Percentiles rank a stretch among this genome's conserved stretches.
phyloP scores from a whole-genome alignment of 1,140 invertebrate genomes.

The Ptiloglossa arizonensis region DNA sequence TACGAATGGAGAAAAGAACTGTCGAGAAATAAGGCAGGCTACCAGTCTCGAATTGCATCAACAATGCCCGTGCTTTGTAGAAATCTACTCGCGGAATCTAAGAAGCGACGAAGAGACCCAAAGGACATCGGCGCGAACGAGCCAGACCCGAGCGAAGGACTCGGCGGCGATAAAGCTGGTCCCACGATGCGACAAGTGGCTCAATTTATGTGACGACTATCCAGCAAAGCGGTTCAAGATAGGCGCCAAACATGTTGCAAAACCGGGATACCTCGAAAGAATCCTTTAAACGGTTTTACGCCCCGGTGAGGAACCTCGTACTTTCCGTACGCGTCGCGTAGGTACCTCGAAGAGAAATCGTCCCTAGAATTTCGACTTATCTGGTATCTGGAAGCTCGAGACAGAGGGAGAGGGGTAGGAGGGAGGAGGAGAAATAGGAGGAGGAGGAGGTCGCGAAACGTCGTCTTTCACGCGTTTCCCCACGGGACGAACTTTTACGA shows the following conservation, averaged over 20 bases:
- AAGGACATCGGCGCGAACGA: background rate
- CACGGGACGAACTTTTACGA: constrained; percentile 17
- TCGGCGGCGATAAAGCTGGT: background rate
- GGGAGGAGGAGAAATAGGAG: too few relatives aligned
- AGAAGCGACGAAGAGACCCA: too few relatives aligned
- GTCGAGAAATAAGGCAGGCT: too few relatives aligned
- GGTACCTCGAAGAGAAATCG: too few relatives aligned
- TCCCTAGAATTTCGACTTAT: background rate
- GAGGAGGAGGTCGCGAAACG: background rate
- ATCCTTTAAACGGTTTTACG: background rate
- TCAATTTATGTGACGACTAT: constrained; percentile 10
- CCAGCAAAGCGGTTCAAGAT: background rate
- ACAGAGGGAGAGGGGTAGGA: background rate
- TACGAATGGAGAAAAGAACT: too few relatives aligned
- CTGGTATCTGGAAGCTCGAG: background rate
- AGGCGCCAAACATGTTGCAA: background rate
- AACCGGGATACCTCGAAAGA: background rate
- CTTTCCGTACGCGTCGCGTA: too few relatives aligned
- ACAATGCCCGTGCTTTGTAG: too few relatives aligned
- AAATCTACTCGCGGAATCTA: too few relatives aligned
- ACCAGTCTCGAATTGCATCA: too few relatives aligned
- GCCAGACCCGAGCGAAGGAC: background rate
- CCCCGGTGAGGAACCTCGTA: too few relatives aligned
- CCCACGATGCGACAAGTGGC: background rate
- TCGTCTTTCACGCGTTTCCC: background rate